Percentiles rank a stretch among this genome's conserved stretches.
Conservation (phyloP, 2,888 invertebrate genomes). For the Lycophotia porphyrea region DNA sequence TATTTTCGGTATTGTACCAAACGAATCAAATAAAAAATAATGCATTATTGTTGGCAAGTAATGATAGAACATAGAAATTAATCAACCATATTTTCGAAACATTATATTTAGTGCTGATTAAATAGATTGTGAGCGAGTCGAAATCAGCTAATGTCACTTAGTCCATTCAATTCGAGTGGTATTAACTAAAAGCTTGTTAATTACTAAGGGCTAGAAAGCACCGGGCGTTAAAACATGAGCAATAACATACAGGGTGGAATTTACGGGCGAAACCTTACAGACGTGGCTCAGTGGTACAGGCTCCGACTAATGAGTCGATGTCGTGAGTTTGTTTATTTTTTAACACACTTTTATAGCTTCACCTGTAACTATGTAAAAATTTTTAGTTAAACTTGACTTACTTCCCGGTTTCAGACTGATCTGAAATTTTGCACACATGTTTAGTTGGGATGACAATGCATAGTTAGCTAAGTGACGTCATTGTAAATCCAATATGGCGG, state of each 20-base stretch:
- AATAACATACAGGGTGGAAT: conserved; percentile 15
- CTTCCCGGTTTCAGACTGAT: not conserved
- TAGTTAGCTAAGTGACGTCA: not conserved
- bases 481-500: not conserved
- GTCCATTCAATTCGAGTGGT: conserved; percentile 13
- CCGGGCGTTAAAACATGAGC: conserved; percentile 19
- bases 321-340: not conserved
- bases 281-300: not conserved
- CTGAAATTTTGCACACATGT: not conserved
- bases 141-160: conserved; percentile 22
- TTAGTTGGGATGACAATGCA: not conserved
- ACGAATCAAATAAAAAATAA: conserved; percentile 1
- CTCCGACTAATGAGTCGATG: not conserved
- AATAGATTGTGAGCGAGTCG: conserved; percentile 15
- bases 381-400: not conserved
- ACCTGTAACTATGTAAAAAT: not conserved
- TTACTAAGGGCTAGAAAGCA: conserved; percentile 35
- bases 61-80: not conserved
- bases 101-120: conserved; percentile 2
- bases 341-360: not conserved
- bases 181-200: conserved; percentile 25
- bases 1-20: not conserved
- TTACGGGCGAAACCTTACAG: not conserved
- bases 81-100: not conserved
- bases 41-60: conserved; percentile 26